Evolutionary conservation across 2,888 invertebrate genomes (phyloP).

Genomic region (Acleris emargana): DNA sequence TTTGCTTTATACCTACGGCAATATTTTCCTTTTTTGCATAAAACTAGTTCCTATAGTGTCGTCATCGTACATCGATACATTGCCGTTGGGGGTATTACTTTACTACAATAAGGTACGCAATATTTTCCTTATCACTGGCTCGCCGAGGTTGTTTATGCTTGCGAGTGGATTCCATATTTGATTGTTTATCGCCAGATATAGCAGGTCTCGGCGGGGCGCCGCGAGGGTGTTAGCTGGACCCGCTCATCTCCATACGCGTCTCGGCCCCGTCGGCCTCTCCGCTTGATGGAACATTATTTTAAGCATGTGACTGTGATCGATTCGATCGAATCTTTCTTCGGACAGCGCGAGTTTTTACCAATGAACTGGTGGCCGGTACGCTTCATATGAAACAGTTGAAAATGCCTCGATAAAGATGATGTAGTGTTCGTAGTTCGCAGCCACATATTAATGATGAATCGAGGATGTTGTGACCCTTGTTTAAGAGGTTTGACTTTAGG

Average conservation of each 20-base stretch:
- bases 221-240: conserved; percentile 59
- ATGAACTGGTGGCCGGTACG: conserved; percentile 38
- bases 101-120: conserved; percentile 33
- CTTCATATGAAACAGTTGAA: conserved; percentile 36
- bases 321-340: conserved; percentile 71
- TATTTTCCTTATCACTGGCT: conserved; percentile 39
- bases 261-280: conserved; percentile 52
- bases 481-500: conserved; percentile 1
- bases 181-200: conserved; percentile 61
- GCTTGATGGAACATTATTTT: conserved; percentile 74
- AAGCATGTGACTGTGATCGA: conserved; percentile 80
- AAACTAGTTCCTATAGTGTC: conserved; percentile 41
- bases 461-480: conserved; percentile 57
- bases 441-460: conserved; percentile 67
- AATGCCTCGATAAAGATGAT: conserved; percentile 61
- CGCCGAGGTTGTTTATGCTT: conserved; percentile 45
- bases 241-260: conserved; percentile 63
- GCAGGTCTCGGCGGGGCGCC: conserved; percentile 61
- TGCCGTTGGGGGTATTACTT: conserved; percentile 44
- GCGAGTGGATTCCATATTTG: conserved; percentile 58
- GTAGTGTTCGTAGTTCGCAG: conserved; percentile 64
- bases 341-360: conserved; percentile 71
- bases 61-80: conserved; percentile 40
- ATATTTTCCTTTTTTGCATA: conserved; percentile 52
- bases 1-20: conserved; percentile 47